Conservation (phyloP, 2,888 invertebrate genomes). For the Papilio elwesi region DNA sequence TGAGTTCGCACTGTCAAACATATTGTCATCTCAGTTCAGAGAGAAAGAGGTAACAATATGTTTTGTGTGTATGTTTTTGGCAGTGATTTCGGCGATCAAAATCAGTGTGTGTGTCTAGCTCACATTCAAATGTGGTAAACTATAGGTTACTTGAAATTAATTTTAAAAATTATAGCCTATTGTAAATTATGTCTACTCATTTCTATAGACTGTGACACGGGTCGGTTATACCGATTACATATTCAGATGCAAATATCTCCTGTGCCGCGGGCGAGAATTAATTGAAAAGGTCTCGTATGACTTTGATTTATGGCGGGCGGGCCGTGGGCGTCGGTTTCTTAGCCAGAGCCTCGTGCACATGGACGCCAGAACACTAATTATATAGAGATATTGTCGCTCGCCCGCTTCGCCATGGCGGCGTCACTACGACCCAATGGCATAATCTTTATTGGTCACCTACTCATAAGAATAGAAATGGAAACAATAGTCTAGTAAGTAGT, state of each 20-base stretch:
- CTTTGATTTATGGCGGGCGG: conserved; percentile 54
- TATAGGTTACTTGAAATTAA: too few species aligned
- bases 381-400: conserved; percentile 24
- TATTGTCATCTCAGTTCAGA: too few species aligned
- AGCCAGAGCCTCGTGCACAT: conserved; percentile 6
- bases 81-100: too few species aligned
- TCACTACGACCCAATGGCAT: not conserved
- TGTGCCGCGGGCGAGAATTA: conserved; percentile 56
- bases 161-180: not conserved
- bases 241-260: conserved; percentile 61
- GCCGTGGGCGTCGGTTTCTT: conserved; percentile 36
- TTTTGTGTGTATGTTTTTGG: too few species aligned
- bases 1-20: too few species aligned
- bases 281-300: conserved; percentile 60
- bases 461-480: not conserved
- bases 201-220: conserved; percentile 23
- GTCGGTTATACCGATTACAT: conserved; percentile 52
- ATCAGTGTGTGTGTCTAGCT: too few species aligned
- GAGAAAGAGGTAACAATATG: too few species aligned
- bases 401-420: not conserved
- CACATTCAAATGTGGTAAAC: too few species aligned
- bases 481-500: not conserved
- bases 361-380: conserved; percentile 37
- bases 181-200: conserved; percentile 11
- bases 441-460: not conserved